A percentile compares a stretch with the other conserved stretches of the same genome.
Conservation (phyloP, 2,888 invertebrate genomes). For the Zygogramma bicolorata region DNA sequence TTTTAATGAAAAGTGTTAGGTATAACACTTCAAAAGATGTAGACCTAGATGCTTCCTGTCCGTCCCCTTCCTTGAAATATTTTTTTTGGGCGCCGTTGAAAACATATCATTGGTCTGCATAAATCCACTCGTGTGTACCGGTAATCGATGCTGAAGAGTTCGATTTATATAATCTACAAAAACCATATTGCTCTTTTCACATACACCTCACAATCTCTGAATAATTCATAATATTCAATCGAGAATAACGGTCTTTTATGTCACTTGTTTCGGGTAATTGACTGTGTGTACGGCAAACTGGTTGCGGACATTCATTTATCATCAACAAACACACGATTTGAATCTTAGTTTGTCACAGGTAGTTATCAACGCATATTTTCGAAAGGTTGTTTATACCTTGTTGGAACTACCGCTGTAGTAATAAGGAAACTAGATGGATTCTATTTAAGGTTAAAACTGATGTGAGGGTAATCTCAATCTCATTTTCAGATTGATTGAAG, state of each 20-base stretch:
- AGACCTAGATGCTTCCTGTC: too few relatives aligned
- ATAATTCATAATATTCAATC: too few relatives aligned
- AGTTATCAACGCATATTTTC: background rate
- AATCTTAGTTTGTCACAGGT: background rate
- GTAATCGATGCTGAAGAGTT: too few relatives aligned
- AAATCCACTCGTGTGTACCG: too few relatives aligned
- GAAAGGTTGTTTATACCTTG: background rate
- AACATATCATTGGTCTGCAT: too few relatives aligned
- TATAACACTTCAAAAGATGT: too few relatives aligned
- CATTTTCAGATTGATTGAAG: background rate
- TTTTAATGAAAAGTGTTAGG: too few relatives aligned
- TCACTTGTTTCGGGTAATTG: background rate
- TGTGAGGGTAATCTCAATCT: background rate
- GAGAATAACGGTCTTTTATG: background rate
- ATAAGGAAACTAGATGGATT: background rate
- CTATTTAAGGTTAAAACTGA: constrained; percentile 1
- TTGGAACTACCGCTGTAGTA: background rate
- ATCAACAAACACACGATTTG: background rate
- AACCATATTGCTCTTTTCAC: too few relatives aligned
- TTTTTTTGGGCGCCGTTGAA: too few relatives aligned
- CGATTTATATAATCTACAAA: too few relatives aligned
- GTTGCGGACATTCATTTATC: background rate
- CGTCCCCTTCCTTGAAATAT: too few relatives aligned
- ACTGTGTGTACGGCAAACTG: background rate
- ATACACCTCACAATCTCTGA: too few relatives aligned